A percentile compares a stretch with the other conserved stretches of the same genome.
Evolutionary conservation across 2,113 vertebrate species (phyloP).

Genomic region (Shinisaurus crocodilurus): DNA sequence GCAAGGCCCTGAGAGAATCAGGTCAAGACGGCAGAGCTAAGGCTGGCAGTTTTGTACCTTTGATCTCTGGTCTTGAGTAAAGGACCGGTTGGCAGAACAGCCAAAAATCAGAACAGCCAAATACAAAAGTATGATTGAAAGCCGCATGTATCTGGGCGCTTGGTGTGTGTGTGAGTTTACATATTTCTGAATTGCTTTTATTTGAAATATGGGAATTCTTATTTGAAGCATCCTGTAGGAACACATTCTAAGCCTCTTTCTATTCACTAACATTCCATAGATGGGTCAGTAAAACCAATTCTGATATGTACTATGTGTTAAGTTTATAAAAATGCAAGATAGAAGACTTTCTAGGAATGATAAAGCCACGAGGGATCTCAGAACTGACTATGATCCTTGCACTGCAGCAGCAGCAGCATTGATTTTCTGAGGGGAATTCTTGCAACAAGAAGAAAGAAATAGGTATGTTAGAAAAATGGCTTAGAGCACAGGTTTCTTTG

Average conservation of each 20-base stretch:
- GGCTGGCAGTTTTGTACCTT: no score
- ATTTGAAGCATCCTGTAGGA: background rate
- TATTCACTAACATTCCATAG: background rate
- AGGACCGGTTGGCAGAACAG: no score
- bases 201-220: background rate
- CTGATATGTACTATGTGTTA: background rate
- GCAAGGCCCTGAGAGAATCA: no score
- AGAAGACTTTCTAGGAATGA: constrained; percentile 31
- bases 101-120: background rate
- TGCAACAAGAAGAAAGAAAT: background rate
- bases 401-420: background rate
- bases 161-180: background rate
- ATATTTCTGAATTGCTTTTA: background rate
- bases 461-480: background rate
- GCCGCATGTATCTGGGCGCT: background rate
- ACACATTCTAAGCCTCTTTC: background rate
- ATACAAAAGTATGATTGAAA: background rate
- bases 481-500: background rate
- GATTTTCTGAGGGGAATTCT: background rate
- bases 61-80: no score
- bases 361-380: constrained; percentile 18
- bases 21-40: no score
- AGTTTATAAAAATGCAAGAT: constrained; percentile 19
- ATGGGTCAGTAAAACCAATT: constrained; percentile 4
- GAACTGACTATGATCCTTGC: constrained; percentile 26